A percentile compares a stretch with the other conserved stretches of the same genome.
phyloP scores from a whole-genome alignment of 2,888 invertebrate species.

The Ariolimax columbianus region DNA sequence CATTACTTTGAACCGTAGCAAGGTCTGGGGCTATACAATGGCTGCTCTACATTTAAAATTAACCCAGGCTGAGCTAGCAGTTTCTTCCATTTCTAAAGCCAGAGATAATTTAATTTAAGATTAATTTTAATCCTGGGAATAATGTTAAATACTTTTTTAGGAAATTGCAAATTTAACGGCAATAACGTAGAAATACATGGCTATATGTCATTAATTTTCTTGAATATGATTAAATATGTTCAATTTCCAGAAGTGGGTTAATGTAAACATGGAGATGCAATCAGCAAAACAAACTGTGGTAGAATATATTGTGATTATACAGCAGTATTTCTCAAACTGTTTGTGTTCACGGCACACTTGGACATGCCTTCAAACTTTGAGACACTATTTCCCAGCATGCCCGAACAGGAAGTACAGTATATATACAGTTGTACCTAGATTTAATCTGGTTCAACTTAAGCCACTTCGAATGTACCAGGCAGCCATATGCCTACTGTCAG shows the following conservation, averaged over 20 bases:
- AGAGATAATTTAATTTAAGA: background rate
- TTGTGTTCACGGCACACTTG: no score
- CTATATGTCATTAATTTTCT: background rate
- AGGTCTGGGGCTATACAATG: background rate
- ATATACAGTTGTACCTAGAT: no score
- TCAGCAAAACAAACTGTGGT: background rate
- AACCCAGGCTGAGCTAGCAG: background rate
- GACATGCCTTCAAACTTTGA: no score
- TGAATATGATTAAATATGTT: background rate
- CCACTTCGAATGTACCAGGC: no score
- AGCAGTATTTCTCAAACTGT: no score
- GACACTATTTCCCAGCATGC: no score
- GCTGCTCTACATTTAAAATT: background rate
- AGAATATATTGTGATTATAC: no score
- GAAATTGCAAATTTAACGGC: background rate
- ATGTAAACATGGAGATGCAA: background rate
- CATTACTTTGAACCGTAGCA: background rate
- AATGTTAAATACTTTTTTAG: background rate
- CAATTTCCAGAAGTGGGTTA: background rate
- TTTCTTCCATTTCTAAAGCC: background rate
- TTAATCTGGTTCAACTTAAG: no score
- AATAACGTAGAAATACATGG: background rate
- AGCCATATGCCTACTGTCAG: no score
- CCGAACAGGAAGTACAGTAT: no score
- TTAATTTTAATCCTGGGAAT: background rate